Evolutionary conservation across 2,113 vertebrate genomes (phyloP).

Genomic region (Puma concolor): DNA sequence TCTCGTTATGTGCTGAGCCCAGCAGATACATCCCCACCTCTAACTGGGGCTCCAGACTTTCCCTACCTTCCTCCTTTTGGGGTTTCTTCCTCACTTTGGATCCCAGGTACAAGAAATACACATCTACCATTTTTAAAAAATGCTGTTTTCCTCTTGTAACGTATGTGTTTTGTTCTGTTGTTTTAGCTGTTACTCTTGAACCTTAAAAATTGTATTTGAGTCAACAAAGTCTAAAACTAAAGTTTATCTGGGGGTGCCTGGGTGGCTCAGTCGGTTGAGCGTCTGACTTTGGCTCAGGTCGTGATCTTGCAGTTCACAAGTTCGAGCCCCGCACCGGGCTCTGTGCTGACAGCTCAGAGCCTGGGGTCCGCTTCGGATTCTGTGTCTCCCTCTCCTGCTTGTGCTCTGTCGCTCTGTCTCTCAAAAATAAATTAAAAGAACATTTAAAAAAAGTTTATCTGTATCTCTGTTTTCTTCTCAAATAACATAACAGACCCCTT

Average conservation of each 20-base stretch:
- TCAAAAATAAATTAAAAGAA: no score
- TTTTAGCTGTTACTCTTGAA: not conserved
- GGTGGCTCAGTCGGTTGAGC: no score
- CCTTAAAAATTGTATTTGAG: not conserved
- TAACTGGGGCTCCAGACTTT: not conserved
- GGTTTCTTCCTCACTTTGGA: not conserved
- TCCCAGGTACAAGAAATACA: constrained; percentile 30
- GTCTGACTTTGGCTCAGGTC: no score
- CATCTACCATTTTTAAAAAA: not conserved
- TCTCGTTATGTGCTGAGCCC: not conserved
- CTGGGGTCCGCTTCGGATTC: no score
- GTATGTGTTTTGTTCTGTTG: not conserved
- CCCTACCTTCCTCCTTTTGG: not conserved
- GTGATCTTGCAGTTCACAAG: no score
- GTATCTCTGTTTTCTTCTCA: not conserved
- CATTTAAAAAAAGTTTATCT: not conserved
- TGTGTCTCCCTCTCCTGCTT: no score
- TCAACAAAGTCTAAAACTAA: not conserved
- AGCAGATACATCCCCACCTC: not conserved
- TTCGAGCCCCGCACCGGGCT: no score
- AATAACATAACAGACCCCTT: not conserved
- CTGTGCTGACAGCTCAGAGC: no score
- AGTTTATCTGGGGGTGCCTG: not conserved
- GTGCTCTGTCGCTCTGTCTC: no score
- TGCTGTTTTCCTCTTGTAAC: not conserved